These are phyloP conservation scores for Argopecten irradians DNA, from an alignment of 1,140 invertebrate species.

Conservation along the genomic window DNA sequence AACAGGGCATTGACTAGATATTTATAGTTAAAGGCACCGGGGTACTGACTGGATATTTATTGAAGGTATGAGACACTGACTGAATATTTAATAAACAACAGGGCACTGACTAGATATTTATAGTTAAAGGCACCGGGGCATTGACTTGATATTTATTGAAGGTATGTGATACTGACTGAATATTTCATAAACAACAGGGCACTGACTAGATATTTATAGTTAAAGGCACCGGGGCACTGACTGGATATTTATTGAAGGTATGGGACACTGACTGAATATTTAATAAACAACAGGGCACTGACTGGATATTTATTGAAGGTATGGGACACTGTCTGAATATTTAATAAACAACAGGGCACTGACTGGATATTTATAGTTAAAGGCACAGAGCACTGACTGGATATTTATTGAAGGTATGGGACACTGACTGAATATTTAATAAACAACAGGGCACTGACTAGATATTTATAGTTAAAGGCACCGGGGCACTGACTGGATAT, in stretches of 20 bases:
- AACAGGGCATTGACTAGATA: neutral
- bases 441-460: neutral
- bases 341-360: too few relatives aligned
- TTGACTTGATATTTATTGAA: neutral
- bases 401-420: neutral
- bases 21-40: neutral
- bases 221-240: neutral
- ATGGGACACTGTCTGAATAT: too few relatives aligned
- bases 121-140: neutral
- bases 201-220: neutral
- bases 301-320: neutral
- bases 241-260: neutral
- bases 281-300: neutral
- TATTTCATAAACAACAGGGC: neutral
- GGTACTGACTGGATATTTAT: neutral
- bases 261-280: neutral
- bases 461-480: neutral
- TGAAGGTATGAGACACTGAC: neutral
- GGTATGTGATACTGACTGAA: neutral
- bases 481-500: neutral
- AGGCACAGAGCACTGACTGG: too few relatives aligned
- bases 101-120: neutral
- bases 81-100: neutral
- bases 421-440: neutral
- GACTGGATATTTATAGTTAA: neutral